Base-by-base conservation (phyloP, 2,888 invertebrate species). In the Acheta domesticus region DNA sequence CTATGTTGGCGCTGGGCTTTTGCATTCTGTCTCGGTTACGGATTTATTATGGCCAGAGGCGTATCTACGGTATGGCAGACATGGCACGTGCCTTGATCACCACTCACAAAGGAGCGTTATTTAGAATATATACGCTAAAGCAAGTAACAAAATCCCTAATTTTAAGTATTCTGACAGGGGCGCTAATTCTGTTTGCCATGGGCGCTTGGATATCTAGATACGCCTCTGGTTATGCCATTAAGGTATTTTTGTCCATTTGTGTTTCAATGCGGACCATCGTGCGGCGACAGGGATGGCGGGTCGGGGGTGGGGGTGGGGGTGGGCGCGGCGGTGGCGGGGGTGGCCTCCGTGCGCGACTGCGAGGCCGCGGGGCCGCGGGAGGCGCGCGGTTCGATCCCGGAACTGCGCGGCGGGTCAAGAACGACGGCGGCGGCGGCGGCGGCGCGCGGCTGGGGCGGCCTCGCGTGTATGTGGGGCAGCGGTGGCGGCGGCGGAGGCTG, bases 351-450 rank as follows among this genome's bases (percentile, higher is more conserved):
- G 36, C 23, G 19, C 12, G 19, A 62, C 62, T 16, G 62, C 62
- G 62, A 62, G 62, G 62, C 62, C 62, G 62, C 62, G 62, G 36
- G 36, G 36, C 36, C 36, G 62, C 62, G 62, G 62, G 62, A 62
- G 62, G 62, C 62, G 62, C 62, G 62, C n/a, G 62, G 62, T 62
- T 62, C 62, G 62, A 62, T 62, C 62, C 62, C 62, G 62, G 62
- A 62, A 62, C 62, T 62, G 62, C 14, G 62, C 14, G 62, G 16
- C 62, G 62, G 62, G 62, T 62, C 62, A 62, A 62, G 62, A 62
- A 62, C 62, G n/a, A 11, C 62, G 62, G n/a, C 62, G 62, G n/a
- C 62, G 12, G 36, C 36, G 36, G 36, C 8, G 36, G 36, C 36
- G 36, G 36, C 36, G 36, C 36, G 36, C 36, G 36, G 36, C 36